These are phyloP conservation scores for Dinoponera quadriceps DNA, from an alignment of 1,140 invertebrate species.

Conservation along the genomic window DNA sequence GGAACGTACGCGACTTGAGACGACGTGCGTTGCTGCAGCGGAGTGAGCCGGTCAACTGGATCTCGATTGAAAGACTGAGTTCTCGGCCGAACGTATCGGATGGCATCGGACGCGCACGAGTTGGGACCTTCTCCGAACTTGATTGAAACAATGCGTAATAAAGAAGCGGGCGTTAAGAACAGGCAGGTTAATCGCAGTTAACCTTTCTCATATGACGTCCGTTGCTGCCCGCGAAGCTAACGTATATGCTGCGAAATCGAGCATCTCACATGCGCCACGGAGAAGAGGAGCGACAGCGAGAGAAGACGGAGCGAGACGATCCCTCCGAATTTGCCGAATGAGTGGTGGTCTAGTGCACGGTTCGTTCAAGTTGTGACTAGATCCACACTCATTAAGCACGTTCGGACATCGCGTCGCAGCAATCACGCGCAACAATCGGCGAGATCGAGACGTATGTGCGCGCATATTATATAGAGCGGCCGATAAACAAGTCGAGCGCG, in stretches of 20 bases:
- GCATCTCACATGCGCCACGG: background rate
- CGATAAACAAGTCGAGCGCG: background rate
- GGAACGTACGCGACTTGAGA: background rate
- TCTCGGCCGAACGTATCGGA: slow-evolving; percentile 23
- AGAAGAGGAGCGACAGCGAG: background rate
- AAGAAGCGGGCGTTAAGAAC: slow-evolving; percentile 66
- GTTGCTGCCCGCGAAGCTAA: background rate
- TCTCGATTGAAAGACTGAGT: background rate
- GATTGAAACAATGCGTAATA: slow-evolving; percentile 75
- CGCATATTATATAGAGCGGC: background rate
- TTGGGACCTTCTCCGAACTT: slow-evolving; percentile 61
- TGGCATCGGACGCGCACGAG: slow-evolving; percentile 52
- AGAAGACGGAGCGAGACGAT: slow-evolving; percentile 9
- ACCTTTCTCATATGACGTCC: slow-evolving; percentile 66
- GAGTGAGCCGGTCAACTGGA: too few relatives aligned
- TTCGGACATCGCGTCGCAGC: slow-evolving; percentile 67
- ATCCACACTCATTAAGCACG: slow-evolving; percentile 94
- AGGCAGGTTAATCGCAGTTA: slow-evolving; percentile 78
- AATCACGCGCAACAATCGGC: slow-evolving; percentile 3
- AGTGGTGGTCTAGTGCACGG: slow-evolving; percentile 91
- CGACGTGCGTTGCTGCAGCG: background rate
- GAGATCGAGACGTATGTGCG: background rate
- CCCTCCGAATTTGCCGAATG: slow-evolving; percentile 85
- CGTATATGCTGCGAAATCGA: slow-evolving; percentile 1
- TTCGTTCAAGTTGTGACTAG: slow-evolving; percentile 90